Evolutionary conservation across 2,797 vertebrate species (phyloP).

Genomic region (Tokudaia tokunoshimensis): DNA sequence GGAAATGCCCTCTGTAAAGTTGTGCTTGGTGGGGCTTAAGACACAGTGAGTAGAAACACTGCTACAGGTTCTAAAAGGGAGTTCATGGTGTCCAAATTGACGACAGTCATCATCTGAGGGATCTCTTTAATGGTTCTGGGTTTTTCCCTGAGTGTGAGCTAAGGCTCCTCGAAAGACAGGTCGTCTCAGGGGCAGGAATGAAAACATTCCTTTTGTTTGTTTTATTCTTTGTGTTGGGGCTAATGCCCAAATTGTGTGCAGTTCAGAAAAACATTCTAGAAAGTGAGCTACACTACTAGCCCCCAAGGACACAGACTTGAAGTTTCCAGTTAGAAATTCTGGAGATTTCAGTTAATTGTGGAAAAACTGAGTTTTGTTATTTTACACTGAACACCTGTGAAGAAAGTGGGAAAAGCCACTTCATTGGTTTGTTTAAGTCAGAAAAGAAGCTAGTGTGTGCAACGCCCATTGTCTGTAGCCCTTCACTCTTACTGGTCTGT

Average conservation of each 20-base stretch:
- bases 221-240: not conserved
- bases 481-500: not conserved
- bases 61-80: not conserved
- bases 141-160: not conserved
- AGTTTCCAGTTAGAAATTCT: not conserved
- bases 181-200: too few species aligned
- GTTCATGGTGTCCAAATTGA: not conserved
- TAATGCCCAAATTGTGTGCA: not conserved
- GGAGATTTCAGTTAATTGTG: not conserved
- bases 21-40: not conserved
- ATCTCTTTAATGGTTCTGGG: not conserved
- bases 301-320: not conserved
- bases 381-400: not conserved
- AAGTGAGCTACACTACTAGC: not conserved
- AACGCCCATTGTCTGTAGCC: not conserved
- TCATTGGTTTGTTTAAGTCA: not conserved
- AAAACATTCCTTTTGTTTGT: not conserved
- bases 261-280: not conserved
- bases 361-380: conserved; percentile 46
- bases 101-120: not conserved
- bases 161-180: too few species aligned
- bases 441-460: not conserved
- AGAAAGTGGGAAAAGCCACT: not conserved
- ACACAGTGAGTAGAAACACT: not conserved
- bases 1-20: not conserved